Evolutionary conservation across 2,797 vertebrate species (phyloP).

Genomic region (Geotrypetes seraphini): DNA sequence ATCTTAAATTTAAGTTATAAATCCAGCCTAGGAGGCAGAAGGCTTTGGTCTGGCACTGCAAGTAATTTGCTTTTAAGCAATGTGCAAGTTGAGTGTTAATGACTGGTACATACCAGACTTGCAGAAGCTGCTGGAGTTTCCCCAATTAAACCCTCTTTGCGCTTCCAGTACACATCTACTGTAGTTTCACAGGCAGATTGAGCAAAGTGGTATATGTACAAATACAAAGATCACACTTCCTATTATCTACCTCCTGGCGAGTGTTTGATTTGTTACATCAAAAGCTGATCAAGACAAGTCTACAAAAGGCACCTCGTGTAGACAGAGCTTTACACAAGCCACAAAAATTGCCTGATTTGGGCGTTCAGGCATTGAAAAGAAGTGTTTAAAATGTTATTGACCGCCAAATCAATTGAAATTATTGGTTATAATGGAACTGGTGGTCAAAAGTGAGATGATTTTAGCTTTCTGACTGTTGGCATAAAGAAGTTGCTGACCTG

Average conservation of each 20-base stretch:
- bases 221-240: constrained; percentile 32
- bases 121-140: neutral
- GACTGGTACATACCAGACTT: neutral
- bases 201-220: constrained; percentile 19
- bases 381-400: constrained; percentile 4
- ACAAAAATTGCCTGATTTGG: neutral
- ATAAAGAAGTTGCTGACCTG: constrained; percentile 9
- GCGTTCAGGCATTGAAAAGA: neutral
- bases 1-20: constrained; percentile 3
- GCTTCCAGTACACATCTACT: neutral
- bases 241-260: constrained; percentile 26
- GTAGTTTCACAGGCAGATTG: neutral
- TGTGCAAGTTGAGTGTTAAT: neutral
- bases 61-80: constrained; percentile 1
- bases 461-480: constrained; percentile 7
- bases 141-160: no score
- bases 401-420: constrained; percentile 14
- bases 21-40: neutral
- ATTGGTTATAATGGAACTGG: neutral
- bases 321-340: neutral
- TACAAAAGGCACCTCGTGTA: neutral
- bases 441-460: constrained; percentile 7
- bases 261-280: constrained; percentile 34
- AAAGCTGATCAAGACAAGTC: constrained; percentile 23
- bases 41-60: constrained; percentile 2